Conservation (phyloP, 2,888 invertebrate genomes). For the Abrostola triplasia region DNA sequence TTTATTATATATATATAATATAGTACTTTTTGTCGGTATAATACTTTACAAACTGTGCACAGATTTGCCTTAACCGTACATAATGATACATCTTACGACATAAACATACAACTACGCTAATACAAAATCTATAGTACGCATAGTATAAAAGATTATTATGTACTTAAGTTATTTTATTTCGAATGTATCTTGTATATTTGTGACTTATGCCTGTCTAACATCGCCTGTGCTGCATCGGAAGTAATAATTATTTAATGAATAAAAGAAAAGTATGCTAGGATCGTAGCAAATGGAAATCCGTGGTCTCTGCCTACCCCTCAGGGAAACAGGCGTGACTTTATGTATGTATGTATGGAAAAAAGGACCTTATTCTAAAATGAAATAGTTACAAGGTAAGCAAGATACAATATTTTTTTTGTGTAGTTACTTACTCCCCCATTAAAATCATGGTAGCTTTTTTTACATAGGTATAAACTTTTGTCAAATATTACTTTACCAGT, state of each 20-base stretch:
- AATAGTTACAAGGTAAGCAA: no score
- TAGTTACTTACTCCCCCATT: no score
- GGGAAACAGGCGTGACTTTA: no score
- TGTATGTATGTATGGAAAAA: no score
- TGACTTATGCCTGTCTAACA: constrained; percentile 26
- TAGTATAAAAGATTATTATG: constrained; percentile 78
- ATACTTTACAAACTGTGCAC: constrained; percentile 26
- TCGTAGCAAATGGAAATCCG: no score
- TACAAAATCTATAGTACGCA: constrained; percentile 75
- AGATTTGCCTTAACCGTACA: constrained; percentile 27
- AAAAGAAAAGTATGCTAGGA: no score
- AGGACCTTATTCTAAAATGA: no score
- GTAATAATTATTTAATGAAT: neutral
- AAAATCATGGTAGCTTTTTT: no score
- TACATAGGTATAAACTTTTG: neutral
- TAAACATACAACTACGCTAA: constrained; percentile 72
- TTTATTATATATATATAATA: neutral
- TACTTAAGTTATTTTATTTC: constrained; percentile 55
- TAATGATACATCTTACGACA: constrained; percentile 54
- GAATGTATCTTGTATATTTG: constrained; percentile 49
- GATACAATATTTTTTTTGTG: no score
- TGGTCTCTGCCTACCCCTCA: no score
- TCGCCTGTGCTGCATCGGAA: constrained; percentile 14
- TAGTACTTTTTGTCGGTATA: neutral
- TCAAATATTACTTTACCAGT: neutral